These are phyloP conservation scores for Orbicella faveolata DNA, from an alignment of 64 coral and sea anemone species.

Conservation along the genomic window DNA sequence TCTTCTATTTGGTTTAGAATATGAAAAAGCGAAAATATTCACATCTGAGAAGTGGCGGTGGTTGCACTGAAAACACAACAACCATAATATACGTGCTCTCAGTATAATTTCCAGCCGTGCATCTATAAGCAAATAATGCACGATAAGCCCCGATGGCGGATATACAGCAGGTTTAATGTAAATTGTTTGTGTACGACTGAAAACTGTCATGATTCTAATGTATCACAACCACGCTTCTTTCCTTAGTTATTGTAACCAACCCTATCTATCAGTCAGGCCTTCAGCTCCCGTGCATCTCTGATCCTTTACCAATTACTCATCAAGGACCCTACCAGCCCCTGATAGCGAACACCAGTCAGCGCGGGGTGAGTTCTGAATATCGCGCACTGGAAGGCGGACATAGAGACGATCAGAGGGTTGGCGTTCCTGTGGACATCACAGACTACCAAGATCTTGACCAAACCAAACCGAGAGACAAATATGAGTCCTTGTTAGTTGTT, in stretches of 20 bases:
- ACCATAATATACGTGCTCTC: too few species aligned
- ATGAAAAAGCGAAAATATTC: too few species aligned
- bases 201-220: too few species aligned
- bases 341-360: neutral
- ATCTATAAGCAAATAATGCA: too few species aligned
- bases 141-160: too few species aligned
- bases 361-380: neutral
- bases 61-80: too few species aligned
- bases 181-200: too few species aligned
- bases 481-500: neutral
- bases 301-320: neutral
- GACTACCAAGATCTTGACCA: neutral
- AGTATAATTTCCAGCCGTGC: too few species aligned
- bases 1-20: too few species aligned
- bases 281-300: neutral
- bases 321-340: constrained; percentile 25
- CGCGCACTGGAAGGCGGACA: neutral
- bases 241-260: neutral
- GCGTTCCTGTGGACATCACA: neutral
- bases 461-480: neutral
- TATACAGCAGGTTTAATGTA: too few species aligned
- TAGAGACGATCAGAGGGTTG: neutral
- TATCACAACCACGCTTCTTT: neutral
- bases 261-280: neutral
- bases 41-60: too few species aligned